A percentile compares a stretch with the other conserved stretches of the same genome.
These are phyloP conservation scores for Ephestia elutella DNA, from an alignment of 1,140 invertebrate genomes.

Conservation along the genomic window DNA sequence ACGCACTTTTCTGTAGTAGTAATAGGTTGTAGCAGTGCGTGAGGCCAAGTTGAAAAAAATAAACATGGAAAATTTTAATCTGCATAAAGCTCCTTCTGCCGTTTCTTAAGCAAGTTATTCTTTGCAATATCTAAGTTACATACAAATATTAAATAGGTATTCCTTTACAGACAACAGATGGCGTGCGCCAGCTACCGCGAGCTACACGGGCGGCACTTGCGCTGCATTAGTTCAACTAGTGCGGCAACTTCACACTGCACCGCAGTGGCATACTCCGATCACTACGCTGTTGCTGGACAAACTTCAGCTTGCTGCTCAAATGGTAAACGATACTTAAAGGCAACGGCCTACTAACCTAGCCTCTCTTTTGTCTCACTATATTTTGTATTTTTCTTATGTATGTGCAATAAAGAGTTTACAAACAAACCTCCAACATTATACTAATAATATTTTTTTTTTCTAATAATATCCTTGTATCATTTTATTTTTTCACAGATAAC, in stretches of 20 bases:
- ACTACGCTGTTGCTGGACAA: conserved; percentile 50
- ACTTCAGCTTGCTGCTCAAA: conserved; percentile 54
- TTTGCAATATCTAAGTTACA: no score
- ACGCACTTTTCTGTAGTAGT: no score
- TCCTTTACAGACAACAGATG: conserved; percentile 55
- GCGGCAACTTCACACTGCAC: conserved; percentile 45
- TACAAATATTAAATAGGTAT: conserved; percentile 18
- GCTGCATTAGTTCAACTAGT: conserved; percentile 50
- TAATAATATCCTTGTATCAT: not conserved
- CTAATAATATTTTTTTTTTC: not conserved
- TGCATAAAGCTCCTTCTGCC: no score
- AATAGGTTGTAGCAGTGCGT: no score
- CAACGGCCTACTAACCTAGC: no score
- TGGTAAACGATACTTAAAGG: no score
- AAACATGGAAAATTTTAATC: no score
- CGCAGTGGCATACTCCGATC: conserved; percentile 57
- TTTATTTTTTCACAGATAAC: conserved; percentile 41
- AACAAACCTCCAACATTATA: not conserved
- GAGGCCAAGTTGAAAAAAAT: no score
- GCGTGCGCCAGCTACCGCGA: conserved; percentile 61
- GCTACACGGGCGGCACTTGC: conserved; percentile 58
- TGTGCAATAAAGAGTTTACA: not conserved
- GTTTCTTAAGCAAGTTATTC: no score
- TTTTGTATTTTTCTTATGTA: no score
- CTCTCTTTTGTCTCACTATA: no score